Evolutionary conservation across 2,797 vertebrate genomes (phyloP), one percentile per base, ranked within the genome.

Genomic region (Peromyscus eremicus): DNA sequence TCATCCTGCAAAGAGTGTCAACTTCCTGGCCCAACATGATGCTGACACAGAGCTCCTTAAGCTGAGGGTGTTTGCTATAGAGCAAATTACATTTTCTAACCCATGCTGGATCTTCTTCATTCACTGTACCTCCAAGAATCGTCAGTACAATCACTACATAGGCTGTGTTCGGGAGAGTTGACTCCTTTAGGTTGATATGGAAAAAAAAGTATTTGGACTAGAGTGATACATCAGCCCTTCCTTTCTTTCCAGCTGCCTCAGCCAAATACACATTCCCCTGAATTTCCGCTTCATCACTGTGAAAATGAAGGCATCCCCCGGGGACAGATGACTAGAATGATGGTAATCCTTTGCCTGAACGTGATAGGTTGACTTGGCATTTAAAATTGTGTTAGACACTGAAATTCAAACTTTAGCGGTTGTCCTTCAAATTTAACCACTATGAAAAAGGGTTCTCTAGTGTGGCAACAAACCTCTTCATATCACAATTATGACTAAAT

Each of bases 311-410:
- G 21, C 25, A 29, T 86, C 81, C 68, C 21, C 32, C 5, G 17
- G 17, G 21, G 34, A 12, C 82, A 90, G 12, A 66, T 76, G 13
- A 82, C 37, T 52, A 77, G 77, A 77, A 57, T 25, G 60, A n/a
- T 34, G 71, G 19, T 60, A 73, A 87, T 68, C 64, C 32, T 71
- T 82, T 52, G 12, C 34, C 55, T 77, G 81, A 93, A 73, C 6
- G 0, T 88, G 62, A 79, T 77, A 66, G 27, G 37, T 62, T 92
- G 92, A 49, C 64, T 66, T 29, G 73, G 5, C 81, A 19, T 75
- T 81, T 70, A 79, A 92, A 84, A 86, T 19, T 32, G 46, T 37
- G 71, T 37, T 93, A 75, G 76, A 43, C 29, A 62, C 79, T 93
- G 60, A 52, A 84, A 88, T 68, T 88, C 37, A 77, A 76, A 76